Evolutionary conservation across 2,888 invertebrate genomes (phyloP), one percentile per base, ranked within the genome.

Genomic region (Rhogogaster chlorosoma): DNA sequence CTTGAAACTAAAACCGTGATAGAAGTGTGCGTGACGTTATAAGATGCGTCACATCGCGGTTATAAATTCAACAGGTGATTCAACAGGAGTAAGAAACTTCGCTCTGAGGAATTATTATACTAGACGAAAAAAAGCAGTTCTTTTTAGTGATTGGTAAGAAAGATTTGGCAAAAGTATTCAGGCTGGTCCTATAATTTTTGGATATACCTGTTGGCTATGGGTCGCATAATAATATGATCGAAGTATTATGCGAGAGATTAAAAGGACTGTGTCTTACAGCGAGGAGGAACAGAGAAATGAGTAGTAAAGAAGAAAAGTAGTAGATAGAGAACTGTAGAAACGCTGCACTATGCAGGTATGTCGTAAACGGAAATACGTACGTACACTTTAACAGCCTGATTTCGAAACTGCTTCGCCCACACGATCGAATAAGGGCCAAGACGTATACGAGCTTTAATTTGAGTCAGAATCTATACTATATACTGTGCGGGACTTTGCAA

Each of bases 321-420:
- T 85, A 87, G 85, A 87, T n/a, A n/a, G 84, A 85, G 82, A 85
- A 75, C 73, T 22, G 75, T 83, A 78, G 85, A 32, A 61, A 61
- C 80, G 57, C 49, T 42, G n/a, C 45, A 36, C 73, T 75, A 73
- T 75, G 73, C 77, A 70, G 42, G 67, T 70, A 67, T 83, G 38
- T 83, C 83, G 83, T 83, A 83, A 83, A 83, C 67, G 83, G 83
- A 67, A 67, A 49, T 64, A 67, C 61, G 42, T 64, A 67, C 61
- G 42, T 64, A 57, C 61, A 36, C 18, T 29, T 45, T 45, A 18
- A 18, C 38, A 73, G 71, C 70, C 45, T 67, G 67, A 49, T 38
- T 61, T 83, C 70, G 83, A 70, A 83, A 83, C 64, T 6, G 26
- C 83, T 83, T 83, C 83, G 70, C 70, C 83, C 83, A 83, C 83